Evolutionary conservation across 2,888 invertebrate genomes (phyloP), one percentile per base, ranked within the genome.

Genomic region (Lasioglossum malachurum): DNA sequence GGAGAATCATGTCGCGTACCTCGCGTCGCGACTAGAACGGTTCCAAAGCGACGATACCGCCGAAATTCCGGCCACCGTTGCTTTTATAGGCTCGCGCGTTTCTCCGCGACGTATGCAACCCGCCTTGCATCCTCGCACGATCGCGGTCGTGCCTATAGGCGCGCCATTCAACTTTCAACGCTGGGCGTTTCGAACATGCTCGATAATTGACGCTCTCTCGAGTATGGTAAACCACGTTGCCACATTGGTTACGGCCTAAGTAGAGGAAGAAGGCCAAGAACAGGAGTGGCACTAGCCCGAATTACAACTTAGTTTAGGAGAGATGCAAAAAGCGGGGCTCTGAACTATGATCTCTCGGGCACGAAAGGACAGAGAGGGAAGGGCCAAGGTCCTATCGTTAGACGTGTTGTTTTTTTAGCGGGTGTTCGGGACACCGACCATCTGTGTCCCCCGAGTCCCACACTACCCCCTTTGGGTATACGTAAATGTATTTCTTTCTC

Each of bases 11-110:
- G 19, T n/a, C 19, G 53, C 53, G 8, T n/a, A 41, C 49, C 14
- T 8, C 57, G 10, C 19, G 27, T 8, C 57, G 1, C 41, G 19
- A 16, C 46, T 7, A 27, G 27, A 60, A 60, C 27, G 60, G 31
- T 60, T 14, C 14, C 64, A 2, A 16, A 31, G 16, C 64, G 31
- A 31, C 64, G 64, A 64, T 16, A 31, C 31, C 31, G 14, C 16
- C 64, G 64, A 31, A 64, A 31, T 31, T 64, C 85, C 57, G 83
- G 84, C 75, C 87, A 83, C 81, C 77, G 73, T 46, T 69, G 80
- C 85, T 92, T 90, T 89, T 92, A 92, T 92, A 90, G 67, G 81
- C 35, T 69, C 75, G 69, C 75, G 71, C 57, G 71, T 67, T n/a
- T 14, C 46, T 46, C 67, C 84, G 84, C 3, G 5, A 7, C 5